Evolutionary conservation across 2,888 invertebrate genomes (phyloP).

Genomic region (Lepetodrilus schrolli): DNA sequence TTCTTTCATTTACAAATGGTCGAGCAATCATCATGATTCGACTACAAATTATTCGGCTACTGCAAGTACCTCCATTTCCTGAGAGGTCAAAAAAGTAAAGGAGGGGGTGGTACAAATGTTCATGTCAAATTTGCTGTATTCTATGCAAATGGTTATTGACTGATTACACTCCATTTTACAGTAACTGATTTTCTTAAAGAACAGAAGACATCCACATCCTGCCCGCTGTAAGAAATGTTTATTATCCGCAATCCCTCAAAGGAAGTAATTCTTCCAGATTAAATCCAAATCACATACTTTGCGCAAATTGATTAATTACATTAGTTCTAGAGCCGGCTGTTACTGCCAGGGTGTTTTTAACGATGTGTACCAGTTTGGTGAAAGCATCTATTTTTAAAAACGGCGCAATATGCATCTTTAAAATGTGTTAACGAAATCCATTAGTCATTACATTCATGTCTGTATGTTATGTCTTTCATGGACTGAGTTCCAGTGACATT

Average conservation of each 20-base stretch:
- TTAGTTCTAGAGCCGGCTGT: too few relatives aligned
- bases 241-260: not conserved
- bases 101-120: not conserved
- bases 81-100: slow-evolving; percentile 2
- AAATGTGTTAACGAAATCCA: too few relatives aligned
- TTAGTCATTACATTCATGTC: too few relatives aligned
- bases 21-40: too few relatives aligned
- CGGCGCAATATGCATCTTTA: too few relatives aligned
- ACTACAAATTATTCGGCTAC: too few relatives aligned
- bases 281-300: not conserved
- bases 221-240: not conserved
- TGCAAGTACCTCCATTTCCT: too few relatives aligned
- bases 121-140: slow-evolving; percentile 1
- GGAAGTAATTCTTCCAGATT: not conserved
- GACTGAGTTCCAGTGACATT: too few relatives aligned
- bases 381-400: not conserved
- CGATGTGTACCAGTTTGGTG: not conserved
- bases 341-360: too few relatives aligned
- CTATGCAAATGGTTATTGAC: slow-evolving; percentile 1
- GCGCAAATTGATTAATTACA: too few relatives aligned
- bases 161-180: slow-evolving; percentile 16
- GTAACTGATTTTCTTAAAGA: not conserved
- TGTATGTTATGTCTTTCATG: too few relatives aligned
- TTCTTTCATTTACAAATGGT: not conserved
- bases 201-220: not conserved